These are phyloP conservation scores for Cydia amplana DNA, from an alignment of 1,140 invertebrate species.

Conservation along the genomic window DNA sequence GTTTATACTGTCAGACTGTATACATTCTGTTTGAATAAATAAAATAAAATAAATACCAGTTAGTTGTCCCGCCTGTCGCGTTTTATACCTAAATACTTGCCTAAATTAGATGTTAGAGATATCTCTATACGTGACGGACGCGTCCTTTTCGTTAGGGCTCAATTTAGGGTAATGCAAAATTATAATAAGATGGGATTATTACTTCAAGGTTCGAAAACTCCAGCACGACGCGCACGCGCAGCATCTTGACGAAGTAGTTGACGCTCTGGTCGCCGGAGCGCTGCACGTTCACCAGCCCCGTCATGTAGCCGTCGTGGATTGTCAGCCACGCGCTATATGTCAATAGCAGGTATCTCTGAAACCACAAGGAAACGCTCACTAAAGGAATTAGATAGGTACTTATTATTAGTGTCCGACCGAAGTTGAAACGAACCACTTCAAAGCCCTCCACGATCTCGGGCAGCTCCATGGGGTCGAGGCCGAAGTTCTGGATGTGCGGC, in stretches of 20 bases:
- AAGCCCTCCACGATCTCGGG: constrained; percentile 76
- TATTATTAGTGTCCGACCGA: too few species aligned
- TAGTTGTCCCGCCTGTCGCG: too few species aligned
- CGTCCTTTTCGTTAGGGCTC: too few species aligned
- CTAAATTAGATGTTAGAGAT: too few species aligned
- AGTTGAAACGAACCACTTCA: constrained; percentile 70
- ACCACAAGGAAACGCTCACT: constrained; percentile 22
- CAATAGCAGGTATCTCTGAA: constrained; percentile 64
- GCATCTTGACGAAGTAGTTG: constrained; percentile 69
- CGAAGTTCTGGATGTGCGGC: constrained; percentile 61
- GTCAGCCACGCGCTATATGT: constrained; percentile 76
- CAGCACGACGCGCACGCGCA: constrained; percentile 61
- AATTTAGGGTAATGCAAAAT: too few species aligned
- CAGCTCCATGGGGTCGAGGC: constrained; percentile 71
- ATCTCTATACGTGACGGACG: too few species aligned
- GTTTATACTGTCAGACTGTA: too few species aligned
- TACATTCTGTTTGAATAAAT: too few species aligned
- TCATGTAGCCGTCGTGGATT: constrained; percentile 68
- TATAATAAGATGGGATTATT: not conserved
- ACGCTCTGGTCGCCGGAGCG: constrained; percentile 70
- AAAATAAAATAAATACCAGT: too few species aligned
- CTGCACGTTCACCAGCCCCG: constrained; percentile 66
- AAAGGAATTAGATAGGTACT: too few species aligned
- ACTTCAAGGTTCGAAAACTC: constrained; percentile 61
- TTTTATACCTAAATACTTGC: too few species aligned